Conservation (phyloP, 2,113 vertebrate species). For the Vimba vimba region DNA sequence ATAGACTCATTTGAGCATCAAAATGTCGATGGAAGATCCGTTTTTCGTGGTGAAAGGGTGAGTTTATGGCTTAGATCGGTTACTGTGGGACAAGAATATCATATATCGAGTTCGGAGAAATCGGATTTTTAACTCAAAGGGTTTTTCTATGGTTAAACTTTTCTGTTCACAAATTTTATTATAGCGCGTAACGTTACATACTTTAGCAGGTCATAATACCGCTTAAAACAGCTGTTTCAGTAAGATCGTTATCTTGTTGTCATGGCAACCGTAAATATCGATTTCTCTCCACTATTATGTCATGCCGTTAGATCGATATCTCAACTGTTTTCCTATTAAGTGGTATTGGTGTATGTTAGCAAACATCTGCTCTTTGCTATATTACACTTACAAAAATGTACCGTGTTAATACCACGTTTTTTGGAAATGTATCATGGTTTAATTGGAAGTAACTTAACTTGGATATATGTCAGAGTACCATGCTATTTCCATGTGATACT, state of each 20-base stretch:
- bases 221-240: slow-evolving; percentile 11
- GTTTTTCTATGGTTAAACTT: not conserved
- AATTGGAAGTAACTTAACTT: not conserved
- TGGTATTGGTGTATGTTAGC: not conserved
- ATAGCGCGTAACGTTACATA: no score
- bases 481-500: not conserved
- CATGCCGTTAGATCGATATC: not conserved
- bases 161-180: not conserved
- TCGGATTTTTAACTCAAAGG: not conserved
- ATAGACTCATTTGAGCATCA: slow-evolving; percentile 44
- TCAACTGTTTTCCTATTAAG: not conserved
- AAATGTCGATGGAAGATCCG: slow-evolving; percentile 97
- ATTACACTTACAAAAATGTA: not conserved
- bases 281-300: not conserved
- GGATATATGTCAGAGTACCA: not conserved
- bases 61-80: slow-evolving; percentile 59
- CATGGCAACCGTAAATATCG: slow-evolving; percentile 25
- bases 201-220: not conserved
- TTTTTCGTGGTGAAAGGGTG: slow-evolving; percentile 99
- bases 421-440: not conserved
- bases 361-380: not conserved
- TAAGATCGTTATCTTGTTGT: slow-evolving; percentile 11
- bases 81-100: not conserved
- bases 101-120: not conserved
- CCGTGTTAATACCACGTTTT: not conserved